phyloP scores from a whole-genome alignment of 2,797 vertebrate species.

The Acridotheres tristis region DNA sequence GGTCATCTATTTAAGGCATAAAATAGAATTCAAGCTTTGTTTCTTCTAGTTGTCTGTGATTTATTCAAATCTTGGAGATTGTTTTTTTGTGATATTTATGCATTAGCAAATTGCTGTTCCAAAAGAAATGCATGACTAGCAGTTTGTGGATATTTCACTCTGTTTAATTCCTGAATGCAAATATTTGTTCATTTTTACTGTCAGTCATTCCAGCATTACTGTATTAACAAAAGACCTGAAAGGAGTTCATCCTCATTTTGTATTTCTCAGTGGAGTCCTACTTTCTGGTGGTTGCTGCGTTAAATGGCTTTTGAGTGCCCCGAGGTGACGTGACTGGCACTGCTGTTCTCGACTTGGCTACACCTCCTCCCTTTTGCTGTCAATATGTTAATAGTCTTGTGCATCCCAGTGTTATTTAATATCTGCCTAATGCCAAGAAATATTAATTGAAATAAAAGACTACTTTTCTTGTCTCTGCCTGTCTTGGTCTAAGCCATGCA shows the following conservation, averaged over 20 bases:
- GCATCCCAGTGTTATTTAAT: constrained; percentile 70
- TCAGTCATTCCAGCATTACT: constrained; percentile 62
- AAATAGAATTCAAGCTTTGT: constrained; percentile 62
- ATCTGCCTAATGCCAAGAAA: constrained; percentile 72
- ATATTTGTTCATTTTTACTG: constrained; percentile 65
- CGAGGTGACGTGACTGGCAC: constrained; percentile 18
- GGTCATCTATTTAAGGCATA: constrained; percentile 78
- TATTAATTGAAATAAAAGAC: constrained; percentile 63
- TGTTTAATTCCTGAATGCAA: constrained; percentile 62
- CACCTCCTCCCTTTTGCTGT: constrained; percentile 44
- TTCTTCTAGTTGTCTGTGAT: constrained; percentile 70
- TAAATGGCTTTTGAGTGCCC: constrained; percentile 39
- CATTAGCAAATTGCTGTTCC: constrained; percentile 62
- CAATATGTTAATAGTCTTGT: constrained; percentile 64
- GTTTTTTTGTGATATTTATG: constrained; percentile 74
- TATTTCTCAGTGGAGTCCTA: constrained; percentile 58
- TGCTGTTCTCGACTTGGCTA: constrained; percentile 39
- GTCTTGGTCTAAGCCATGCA: constrained; percentile 12
- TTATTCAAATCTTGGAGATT: constrained; percentile 60
- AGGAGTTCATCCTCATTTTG: constrained; percentile 45
- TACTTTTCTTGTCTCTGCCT: constrained; percentile 63
- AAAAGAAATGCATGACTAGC: constrained; percentile 75
- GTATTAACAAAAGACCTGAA: constrained; percentile 70
- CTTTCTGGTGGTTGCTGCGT: constrained; percentile 22
- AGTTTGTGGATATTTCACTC: constrained; percentile 60